A percentile compares a stretch with the other conserved stretches of the same genome.
These are phyloP conservation scores for Pheosia tremula DNA, from an alignment of 2,888 invertebrate genomes.

Conservation along the genomic window DNA sequence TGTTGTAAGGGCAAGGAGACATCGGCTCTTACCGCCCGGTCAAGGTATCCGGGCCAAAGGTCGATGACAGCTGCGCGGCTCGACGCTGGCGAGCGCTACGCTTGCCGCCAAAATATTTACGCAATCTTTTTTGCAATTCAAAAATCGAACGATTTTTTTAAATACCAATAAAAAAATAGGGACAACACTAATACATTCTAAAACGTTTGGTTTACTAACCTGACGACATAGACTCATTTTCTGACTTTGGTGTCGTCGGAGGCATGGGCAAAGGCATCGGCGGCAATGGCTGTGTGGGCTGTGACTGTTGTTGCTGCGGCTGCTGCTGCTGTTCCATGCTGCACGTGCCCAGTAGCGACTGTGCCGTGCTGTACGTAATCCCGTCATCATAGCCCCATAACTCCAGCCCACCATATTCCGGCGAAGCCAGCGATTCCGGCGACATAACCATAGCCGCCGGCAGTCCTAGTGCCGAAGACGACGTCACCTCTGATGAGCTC, in stretches of 20 bases:
- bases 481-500: slow-evolving; percentile 90
- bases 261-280: slow-evolving; percentile 80
- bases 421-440: slow-evolving; percentile 89
- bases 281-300: slow-evolving; percentile 81
- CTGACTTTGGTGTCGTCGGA: slow-evolving; percentile 80
- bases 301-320: slow-evolving; percentile 77
- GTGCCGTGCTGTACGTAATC: slow-evolving; percentile 73
- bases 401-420: slow-evolving; percentile 91
- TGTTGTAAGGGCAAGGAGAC: slow-evolving; percentile 71
- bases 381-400: slow-evolving; percentile 90
- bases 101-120: slow-evolving; percentile 67
- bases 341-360: slow-evolving; percentile 76
- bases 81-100: slow-evolving; percentile 43
- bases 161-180: neutral
- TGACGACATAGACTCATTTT: slow-evolving; percentile 83
- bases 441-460: slow-evolving; percentile 90
- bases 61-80: slow-evolving; percentile 74
- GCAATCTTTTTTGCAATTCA: slow-evolving; percentile 13
- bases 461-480: slow-evolving; percentile 89
- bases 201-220: slow-evolving; percentile 57
- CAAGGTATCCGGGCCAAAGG: slow-evolving; percentile 84
- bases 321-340: slow-evolving; percentile 79
- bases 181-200: neutral
- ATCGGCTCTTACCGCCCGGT: slow-evolving; percentile 74
- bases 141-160: neutral